A percentile compares a stretch with the other conserved stretches of the same genome.
Evolutionary conservation across 2,113 vertebrate genomes (phyloP).

Genomic region (Gallinago undulata): DNA sequence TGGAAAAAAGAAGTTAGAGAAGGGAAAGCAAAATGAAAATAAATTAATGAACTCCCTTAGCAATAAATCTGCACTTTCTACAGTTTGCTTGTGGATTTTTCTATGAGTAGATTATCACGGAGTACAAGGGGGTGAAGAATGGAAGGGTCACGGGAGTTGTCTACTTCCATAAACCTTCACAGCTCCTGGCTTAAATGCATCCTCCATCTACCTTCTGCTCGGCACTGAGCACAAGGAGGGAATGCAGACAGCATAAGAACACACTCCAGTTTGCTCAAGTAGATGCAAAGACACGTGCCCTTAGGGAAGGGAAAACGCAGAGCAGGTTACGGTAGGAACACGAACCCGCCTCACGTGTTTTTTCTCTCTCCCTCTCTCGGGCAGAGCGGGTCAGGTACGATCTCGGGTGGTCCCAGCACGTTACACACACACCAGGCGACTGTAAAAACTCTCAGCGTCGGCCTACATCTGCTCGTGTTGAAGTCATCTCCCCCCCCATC

Average conservation of each 20-base stretch:
- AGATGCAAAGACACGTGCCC: fast-evolving
- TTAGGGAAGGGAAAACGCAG: not conserved
- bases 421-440: not conserved
- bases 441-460: slow-evolving; percentile 15
- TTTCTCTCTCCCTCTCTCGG: fast-evolving
- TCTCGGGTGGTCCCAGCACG: not conserved
- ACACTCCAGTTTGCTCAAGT: not conserved
- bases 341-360: not conserved
- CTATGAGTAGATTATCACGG: not conserved
- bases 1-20: not conserved
- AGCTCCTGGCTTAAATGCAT: not conserved
- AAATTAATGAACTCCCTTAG: not conserved
- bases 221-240: fast-evolving
- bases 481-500: not conserved
- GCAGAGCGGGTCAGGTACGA: not conserved
- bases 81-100: not conserved
- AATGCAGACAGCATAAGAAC: fast-evolving
- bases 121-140: not conserved
- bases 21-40: not conserved
- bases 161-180: not conserved
- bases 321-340: not conserved
- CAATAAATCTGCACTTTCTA: not conserved
- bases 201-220: not conserved
- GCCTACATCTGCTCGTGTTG: not conserved
- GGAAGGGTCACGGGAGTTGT: not conserved